Evolutionary conservation across 2,888 invertebrate genomes (phyloP).

Genomic region (Tiphia femorata): DNA sequence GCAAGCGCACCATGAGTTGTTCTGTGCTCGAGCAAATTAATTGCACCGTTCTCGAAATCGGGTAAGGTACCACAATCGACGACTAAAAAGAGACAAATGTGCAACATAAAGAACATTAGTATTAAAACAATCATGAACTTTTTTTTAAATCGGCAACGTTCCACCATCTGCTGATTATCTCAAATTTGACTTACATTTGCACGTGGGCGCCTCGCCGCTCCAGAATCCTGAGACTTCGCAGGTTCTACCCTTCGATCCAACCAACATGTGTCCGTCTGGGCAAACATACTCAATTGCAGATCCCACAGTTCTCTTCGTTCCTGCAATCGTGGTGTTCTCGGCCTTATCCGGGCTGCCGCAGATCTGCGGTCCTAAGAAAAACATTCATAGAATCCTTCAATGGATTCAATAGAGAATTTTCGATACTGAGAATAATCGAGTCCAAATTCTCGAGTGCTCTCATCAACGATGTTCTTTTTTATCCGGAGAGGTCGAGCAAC

Average conservation of each 20-base stretch:
- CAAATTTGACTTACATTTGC: conserved; percentile 87
- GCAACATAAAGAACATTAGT: too few relatives aligned
- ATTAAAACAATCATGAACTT: too few relatives aligned
- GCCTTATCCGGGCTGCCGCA: conserved; percentile 91
- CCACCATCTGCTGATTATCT: too few relatives aligned
- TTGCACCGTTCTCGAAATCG: conserved; percentile 80
- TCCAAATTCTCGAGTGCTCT: too few relatives aligned
- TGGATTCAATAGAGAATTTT: too few relatives aligned
- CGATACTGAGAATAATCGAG: too few relatives aligned
- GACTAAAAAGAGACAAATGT: conserved; percentile 76
- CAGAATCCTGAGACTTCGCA: conserved; percentile 85
- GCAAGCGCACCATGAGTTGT: conserved; percentile 86
- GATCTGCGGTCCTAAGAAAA: conserved; percentile 80
- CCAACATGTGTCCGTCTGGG: conserved; percentile 84
- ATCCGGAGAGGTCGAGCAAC: background rate
- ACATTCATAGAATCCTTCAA: too few relatives aligned
- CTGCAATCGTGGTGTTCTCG: conserved; percentile 85
- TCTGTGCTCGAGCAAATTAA: conserved; percentile 76
- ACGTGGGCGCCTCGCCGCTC: conserved; percentile 85
- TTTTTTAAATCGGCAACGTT: too few relatives aligned
- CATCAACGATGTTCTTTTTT: background rate
- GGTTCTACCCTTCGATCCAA: conserved; percentile 78
- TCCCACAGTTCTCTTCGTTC: conserved; percentile 78
- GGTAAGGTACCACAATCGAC: conserved; percentile 83
- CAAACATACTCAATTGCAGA: conserved; percentile 81